phyloP scores from a whole-genome alignment of 2,797 vertebrate species.

The Enteromius paludinosus region DNA sequence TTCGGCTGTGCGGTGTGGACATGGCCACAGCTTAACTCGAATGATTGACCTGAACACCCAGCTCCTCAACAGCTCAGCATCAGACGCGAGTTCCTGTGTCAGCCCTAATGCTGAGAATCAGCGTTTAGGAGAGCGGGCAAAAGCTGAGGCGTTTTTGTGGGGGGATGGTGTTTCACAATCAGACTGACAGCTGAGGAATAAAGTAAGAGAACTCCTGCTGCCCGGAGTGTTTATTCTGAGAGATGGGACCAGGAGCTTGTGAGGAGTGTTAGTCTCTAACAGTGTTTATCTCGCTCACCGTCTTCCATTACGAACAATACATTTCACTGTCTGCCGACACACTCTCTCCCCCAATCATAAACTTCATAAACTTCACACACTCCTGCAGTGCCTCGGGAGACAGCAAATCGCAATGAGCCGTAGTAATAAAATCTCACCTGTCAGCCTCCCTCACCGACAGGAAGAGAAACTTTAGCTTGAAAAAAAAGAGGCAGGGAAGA shows the following conservation, averaged over 20 bases:
- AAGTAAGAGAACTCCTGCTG: slow-evolving; percentile 73
- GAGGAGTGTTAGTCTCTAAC: slow-evolving; percentile 68
- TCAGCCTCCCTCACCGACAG: slow-evolving; percentile 46
- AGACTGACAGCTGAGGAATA: slow-evolving; percentile 76
- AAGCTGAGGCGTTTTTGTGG: slow-evolving; percentile 52
- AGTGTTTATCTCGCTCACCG: slow-evolving; percentile 72
- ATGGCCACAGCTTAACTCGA: slow-evolving; percentile 43
- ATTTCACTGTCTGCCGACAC: slow-evolving; percentile 66
- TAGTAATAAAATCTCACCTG: slow-evolving; percentile 66
- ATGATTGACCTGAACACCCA: slow-evolving; percentile 44
- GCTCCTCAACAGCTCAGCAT: slow-evolving; percentile 47
- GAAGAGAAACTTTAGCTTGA: slow-evolving; percentile 33
- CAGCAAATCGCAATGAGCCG: slow-evolving; percentile 35
- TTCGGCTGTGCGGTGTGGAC: background rate
- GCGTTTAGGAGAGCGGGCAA: slow-evolving; percentile 64
- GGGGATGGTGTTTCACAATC: slow-evolving; percentile 30
- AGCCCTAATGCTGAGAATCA: slow-evolving; percentile 64
- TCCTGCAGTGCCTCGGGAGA: slow-evolving; percentile 57
- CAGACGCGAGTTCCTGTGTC: slow-evolving; percentile 66
- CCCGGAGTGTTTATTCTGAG: slow-evolving; percentile 74
- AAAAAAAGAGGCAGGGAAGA: background rate
- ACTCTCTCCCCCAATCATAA: slow-evolving; percentile 60
- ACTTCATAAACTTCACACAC: slow-evolving; percentile 70
- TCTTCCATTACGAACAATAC: slow-evolving; percentile 74
- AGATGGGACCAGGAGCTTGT: slow-evolving; percentile 73